These are phyloP conservation scores for Tonatia bakeri DNA, from an alignment of 2,113 vertebrate genomes.

Conservation along the genomic window DNA sequence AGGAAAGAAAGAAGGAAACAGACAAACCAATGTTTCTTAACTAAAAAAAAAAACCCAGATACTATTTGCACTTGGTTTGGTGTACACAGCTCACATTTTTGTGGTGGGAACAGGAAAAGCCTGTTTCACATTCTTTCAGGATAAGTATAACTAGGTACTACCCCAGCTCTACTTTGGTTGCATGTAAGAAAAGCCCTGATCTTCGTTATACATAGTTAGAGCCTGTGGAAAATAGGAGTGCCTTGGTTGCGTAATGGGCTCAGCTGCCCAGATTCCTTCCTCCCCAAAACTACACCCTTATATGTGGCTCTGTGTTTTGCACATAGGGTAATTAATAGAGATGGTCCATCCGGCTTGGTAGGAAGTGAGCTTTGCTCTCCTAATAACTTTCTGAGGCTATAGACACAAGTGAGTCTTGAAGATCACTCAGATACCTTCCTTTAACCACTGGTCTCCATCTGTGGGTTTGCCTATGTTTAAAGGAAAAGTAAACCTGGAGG, in stretches of 20 bases:
- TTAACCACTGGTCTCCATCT: background rate
- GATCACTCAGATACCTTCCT: background rate
- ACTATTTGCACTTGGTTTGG: background rate
- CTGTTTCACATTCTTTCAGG: background rate
- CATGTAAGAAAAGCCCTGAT: background rate
- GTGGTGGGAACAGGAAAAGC: background rate
- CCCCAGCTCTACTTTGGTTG: background rate
- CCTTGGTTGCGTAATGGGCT: background rate
- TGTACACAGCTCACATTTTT: background rate
- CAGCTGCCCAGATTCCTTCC: background rate
- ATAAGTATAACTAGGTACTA: background rate
- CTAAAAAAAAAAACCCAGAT: conserved; percentile 23
- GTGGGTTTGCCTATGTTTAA: background rate
- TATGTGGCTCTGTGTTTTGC: background rate
- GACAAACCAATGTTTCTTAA: background rate
- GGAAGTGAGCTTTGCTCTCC: background rate
- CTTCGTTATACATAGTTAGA: background rate
- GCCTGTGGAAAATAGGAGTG: background rate
- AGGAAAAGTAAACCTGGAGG: background rate
- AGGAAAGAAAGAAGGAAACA: background rate
- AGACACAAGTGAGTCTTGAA: conserved; percentile 20
- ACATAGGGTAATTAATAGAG: background rate
- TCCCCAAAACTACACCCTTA: background rate
- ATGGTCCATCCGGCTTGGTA: background rate
- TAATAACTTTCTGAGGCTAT: background rate